Evolutionary conservation across 2,888 invertebrate genomes (phyloP), one percentile per base, ranked within the genome.

Genomic region (Maniola hyperantus): DNA sequence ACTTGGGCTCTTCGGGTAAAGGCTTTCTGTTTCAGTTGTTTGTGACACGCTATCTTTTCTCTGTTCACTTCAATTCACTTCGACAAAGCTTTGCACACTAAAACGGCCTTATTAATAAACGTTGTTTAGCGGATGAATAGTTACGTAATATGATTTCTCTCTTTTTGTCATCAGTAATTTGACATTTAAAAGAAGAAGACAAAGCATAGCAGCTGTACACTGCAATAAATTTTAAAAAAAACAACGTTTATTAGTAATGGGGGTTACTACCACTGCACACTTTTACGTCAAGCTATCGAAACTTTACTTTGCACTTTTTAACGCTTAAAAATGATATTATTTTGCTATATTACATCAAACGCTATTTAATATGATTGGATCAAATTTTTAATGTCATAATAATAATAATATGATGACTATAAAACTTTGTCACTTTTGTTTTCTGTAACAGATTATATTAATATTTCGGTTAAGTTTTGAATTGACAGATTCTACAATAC

Each of bases 1-100:
- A 64, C 68, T 72, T 73, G 73, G 73, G 69, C 70, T 67, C 76
- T 77, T 74, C 77, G 79, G 77, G 77, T 76, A 75, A 73, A 75
- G 68, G 76, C 71, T 74, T 69, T 59, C 65, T 68, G 53, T 67
- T 69, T 65, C 67, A 61, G 48, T 64, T 69, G 61, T 67, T 71
- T 71, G 64, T 71, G 13, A 63, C 64, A 65, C 67, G 65, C 65
- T 67, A 60, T 64, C 53, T 61, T 59, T 44, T 65, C 65, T 57
- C 39, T 50, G 58, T 67, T 48, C 67, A 66, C 61, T 42, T 18
- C 53, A 53, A 15, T 51, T 62, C 66, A 57, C 63, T 64, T 48
- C 33, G 65, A 62, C 51, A 46, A 42, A 18, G 39, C 61, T 67
- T 64, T 42, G 39, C 26, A 65, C 60, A 57, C 57, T 63, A 66